These are phyloP conservation scores for Habrosyne pyritoides DNA, from an alignment of 2,888 invertebrate species.

Conservation along the genomic window DNA sequence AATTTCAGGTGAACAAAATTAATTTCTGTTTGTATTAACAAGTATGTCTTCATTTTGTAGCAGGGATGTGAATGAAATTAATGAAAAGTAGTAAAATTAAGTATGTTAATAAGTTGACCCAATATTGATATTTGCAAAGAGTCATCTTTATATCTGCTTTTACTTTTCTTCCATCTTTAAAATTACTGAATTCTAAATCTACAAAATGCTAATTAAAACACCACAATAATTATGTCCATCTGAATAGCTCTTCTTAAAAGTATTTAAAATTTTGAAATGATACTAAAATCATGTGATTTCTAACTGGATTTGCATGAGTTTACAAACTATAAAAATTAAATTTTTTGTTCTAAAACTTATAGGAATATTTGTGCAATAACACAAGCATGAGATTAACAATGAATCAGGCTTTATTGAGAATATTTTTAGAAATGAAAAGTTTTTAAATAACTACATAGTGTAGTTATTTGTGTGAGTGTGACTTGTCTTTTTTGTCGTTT, in stretches of 20 bases:
- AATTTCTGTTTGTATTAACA: not conserved
- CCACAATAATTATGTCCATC: not conserved
- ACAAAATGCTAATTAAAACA: not conserved
- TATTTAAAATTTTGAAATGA: not conserved
- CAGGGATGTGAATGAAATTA: not conserved
- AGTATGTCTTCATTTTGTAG: not conserved
- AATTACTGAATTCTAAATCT: too few species aligned
- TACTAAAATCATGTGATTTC: not conserved
- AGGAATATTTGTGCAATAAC: not conserved
- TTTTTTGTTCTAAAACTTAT: not conserved
- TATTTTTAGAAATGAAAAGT: conserved; percentile 23
- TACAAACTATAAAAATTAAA: not conserved
- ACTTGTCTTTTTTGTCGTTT: conserved; percentile 81
- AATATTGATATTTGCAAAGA: not conserved
- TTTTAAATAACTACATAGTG: conserved; percentile 42
- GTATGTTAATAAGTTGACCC: not conserved
- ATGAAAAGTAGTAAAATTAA: too few species aligned
- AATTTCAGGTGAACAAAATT: conserved; percentile 17
- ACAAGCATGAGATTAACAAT: conserved; percentile 34
- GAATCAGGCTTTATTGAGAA: conserved; percentile 19
- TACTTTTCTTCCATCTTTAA: too few species aligned
- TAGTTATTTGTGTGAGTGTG: conserved; percentile 78
- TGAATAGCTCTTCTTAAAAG: not conserved
- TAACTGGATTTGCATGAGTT: conserved; percentile 21
- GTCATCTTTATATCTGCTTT: not conserved